Evolutionary conservation across 2,888 invertebrate genomes (phyloP).

Genomic region (Phytoseiulus persimilis): DNA sequence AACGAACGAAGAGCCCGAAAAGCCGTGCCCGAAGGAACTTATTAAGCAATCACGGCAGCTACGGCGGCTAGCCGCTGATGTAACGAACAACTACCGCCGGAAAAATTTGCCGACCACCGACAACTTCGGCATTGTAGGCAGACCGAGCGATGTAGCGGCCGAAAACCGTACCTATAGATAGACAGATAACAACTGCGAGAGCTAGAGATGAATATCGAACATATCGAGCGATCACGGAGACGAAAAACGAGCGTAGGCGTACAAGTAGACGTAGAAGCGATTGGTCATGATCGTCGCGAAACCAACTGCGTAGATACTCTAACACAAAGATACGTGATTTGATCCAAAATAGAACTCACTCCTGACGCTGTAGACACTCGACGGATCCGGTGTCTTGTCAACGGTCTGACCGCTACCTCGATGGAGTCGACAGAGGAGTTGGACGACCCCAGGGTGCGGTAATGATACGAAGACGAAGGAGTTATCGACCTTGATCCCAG

Average conservation of each 20-base stretch:
- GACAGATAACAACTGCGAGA: neutral
- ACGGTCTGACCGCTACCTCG: slow-evolving; percentile 16
- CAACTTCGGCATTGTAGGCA: neutral
- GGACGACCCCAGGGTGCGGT: slow-evolving; percentile 33
- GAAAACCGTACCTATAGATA: neutral
- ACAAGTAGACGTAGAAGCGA: neutral
- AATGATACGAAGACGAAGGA: slow-evolving; percentile 28
- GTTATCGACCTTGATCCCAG: slow-evolving; percentile 29
- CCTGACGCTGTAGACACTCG: slow-evolving; percentile 18
- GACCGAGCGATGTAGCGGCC: neutral
- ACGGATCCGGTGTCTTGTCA: slow-evolving; percentile 26
- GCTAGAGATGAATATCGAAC: neutral
- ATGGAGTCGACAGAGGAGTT: slow-evolving; percentile 36
- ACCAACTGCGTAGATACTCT: neutral
- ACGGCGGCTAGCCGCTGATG: neutral
- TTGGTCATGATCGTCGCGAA: neutral
- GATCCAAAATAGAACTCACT: neutral
- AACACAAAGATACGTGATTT: neutral
- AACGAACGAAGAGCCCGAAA: slow-evolving; percentile 5
- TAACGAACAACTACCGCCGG: neutral
- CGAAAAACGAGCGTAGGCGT: neutral
- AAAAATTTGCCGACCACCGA: neutral
- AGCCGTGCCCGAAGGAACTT: neutral
- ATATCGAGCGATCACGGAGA: neutral
- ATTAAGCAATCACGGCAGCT: slow-evolving; percentile 5